Conservation (phyloP, 2,797 vertebrate genomes). For the Phyllotis vaccarum region DNA sequence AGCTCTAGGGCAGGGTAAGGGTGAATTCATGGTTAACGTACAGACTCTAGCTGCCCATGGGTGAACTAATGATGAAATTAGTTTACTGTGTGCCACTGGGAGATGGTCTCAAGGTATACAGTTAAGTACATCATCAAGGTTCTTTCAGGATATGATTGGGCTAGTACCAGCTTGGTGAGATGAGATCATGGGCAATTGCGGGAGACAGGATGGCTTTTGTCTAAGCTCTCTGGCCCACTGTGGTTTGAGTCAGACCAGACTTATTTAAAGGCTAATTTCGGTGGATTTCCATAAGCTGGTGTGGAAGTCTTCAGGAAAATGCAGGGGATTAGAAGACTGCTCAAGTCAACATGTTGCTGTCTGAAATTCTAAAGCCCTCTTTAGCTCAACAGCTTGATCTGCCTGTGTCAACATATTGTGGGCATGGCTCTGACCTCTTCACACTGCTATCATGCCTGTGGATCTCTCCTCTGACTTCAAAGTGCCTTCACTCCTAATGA, state of each 20-base stretch:
- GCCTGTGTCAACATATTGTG: too few relatives aligned
- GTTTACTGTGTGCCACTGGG: neutral
- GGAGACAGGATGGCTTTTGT: neutral
- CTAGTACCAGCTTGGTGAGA: neutral
- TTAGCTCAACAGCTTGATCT: neutral
- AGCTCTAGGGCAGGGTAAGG: neutral
- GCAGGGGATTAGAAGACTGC: neutral
- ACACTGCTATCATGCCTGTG: neutral
- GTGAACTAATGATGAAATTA: neutral
- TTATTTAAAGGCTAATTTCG: neutral
- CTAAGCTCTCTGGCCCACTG: neutral
- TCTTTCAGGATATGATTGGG: neutral
- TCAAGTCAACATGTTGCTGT: neutral
- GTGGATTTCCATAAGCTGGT: neutral
- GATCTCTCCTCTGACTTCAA: neutral
- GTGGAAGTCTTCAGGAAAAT: neutral
- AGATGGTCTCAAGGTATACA: neutral
- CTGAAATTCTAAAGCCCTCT: neutral
- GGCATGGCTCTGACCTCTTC: neutral
- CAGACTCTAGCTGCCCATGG: neutral
- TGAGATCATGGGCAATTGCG: neutral
- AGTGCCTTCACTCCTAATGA: neutral
- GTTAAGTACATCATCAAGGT: neutral
- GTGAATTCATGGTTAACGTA: neutral
- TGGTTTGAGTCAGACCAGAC: neutral